Base-by-base conservation (phyloP, 2,113 vertebrate species). In the Pica pica region DNA sequence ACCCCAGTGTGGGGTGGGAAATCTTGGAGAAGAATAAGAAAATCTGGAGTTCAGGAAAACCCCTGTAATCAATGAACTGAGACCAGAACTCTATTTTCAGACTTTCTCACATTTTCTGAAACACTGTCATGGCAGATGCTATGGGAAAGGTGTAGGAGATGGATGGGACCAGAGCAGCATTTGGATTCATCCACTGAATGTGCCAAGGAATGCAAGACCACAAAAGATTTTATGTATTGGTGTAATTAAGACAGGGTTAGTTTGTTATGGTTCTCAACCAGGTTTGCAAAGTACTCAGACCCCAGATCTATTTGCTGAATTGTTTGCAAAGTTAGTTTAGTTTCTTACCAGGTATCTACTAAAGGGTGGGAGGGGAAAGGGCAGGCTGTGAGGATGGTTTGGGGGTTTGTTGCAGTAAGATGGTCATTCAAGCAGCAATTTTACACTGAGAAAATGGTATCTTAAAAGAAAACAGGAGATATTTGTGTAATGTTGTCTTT, bases 21-120 rank as follows among this genome's bases (percentile, higher is more conserved):
- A 16, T 17, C 4, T n/a, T 53, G 42, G 23, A 53, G 73, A 77
- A 44, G 33, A 79, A 5, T 14, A 47, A 74, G 35, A 55, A 83
- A 57, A 82, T 56, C 21, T 30, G 22, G 49, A 67, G 15, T 82
- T 71, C 44, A 69, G 44, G 33, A 81, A 57, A 27, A 86, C 28
- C 0, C n/a, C 39, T 2, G 0, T 30, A 61, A 50, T 21, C 18
- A 13, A 0, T 49, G 33, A 61, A 19, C 7, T 41, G 49, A 65
- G 53, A 39, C n/a, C 30, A 52, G 57, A 87, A 23, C 31, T 56
- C 26, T 33, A 6, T 37, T 83, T 52, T 76, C 44, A 15, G 8
- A 55, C 44, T 52, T 68, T 1, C n/a, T 77, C 20, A 1, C 22
- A 0, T 81, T 68, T 76, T 53, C 16, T 7, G 7, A 47, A 80